Evolutionary conservation across 1,140 invertebrate species (phyloP), one percentile per base, ranked within the genome.

Genomic region (Drosophila baimaii): DNA sequence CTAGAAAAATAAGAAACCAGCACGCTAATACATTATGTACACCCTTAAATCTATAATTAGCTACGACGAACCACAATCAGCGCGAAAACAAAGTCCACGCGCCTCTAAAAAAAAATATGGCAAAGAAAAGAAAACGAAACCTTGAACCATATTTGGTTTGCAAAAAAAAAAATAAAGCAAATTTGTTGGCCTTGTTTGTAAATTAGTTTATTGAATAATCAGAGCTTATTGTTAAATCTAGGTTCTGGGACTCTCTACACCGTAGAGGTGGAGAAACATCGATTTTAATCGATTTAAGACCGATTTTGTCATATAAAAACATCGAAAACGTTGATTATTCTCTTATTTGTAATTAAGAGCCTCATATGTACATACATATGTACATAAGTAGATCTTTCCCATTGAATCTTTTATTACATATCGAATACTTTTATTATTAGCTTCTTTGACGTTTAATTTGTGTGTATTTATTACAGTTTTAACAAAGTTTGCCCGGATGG

Each of bases 71-170:
- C 56, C 58, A 51, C 58, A 61, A 61, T 61, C 58, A 51, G 58
- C 44, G 58, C 54, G 46, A 35, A 62, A 54, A 23, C 58, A 62
- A 62, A 62, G 58, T 61, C 58, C 58, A 61, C 57, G 21, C 19
- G 43, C 57, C 23, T 59, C 57, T 23, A 33, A 37, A 47, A 58
- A 57, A 46, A 49, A 49, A 51, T 54, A 68, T 52, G 41, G 51
- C 51, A 78, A 78, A 61, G 46, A 23, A 27, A 56, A 31, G 25
- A 27, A 61, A 61, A 35, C 44, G 23, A 77, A 77, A 52, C 74
- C 76, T 59, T 77, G 65, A 77, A 61, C 51, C 39, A 73, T 55
- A 70, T 78, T 64, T 57, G 51, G 27, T 54, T 21, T 33, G 31
- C 51, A 35, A 35, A 54, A 27, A 15, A 21, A 47, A 27, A 47